Base-by-base conservation (phyloP, 2,113 vertebrate species). In the Naja naja region DNA sequence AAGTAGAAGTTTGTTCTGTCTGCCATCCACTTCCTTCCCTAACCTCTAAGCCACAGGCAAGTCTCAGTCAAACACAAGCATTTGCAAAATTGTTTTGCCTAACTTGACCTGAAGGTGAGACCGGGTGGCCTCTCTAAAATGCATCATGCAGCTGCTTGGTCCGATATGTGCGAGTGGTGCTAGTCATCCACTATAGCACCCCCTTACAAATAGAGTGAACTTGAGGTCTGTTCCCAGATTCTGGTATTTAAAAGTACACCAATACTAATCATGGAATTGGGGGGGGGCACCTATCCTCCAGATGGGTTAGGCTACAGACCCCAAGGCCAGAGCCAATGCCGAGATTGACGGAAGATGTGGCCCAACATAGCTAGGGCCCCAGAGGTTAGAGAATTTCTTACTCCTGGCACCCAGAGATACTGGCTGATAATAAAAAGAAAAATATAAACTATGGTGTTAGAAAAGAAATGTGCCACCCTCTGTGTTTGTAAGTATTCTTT, bases 161-260 rank as follows among this genome's bases (percentile, higher is more conserved):
- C 30, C 34, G 6, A 85, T 23, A 27, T 0, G 14, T 3, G 6
- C 0, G 0, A n/a, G 47, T 22, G 39, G 74, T 22, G 34, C 34
- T 22, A 43, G 34, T 22, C 8, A 20, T 43, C 18, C 34, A 39
- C 74, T 81, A 16, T 16, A 81, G 7, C 20, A 39, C 2, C 34
- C 7, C 18, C 18, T 22, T 34, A 20, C 27, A 23, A 91, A 5
- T 8, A n/a, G 9, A 34, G 16, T 3, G 34, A 23, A 23, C 8
- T 39, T 43, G 18, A 20, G 3, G 16, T 69, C 5, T 49, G 25
- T 49, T 47, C 45, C 20, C 58, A 69, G 60, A 60, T 27, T 20
- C 86, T 43, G 47, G n/a, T 30, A 64, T 34, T 16, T 22, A 87
- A 4, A 47, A 18, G 53, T 34, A 87, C 10, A 86, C 43, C 2